Evolutionary conservation across 92 coral and sea anemone species (phyloP), one percentile per base, ranked within the genome.

Genomic region (Muricea muricata): DNA sequence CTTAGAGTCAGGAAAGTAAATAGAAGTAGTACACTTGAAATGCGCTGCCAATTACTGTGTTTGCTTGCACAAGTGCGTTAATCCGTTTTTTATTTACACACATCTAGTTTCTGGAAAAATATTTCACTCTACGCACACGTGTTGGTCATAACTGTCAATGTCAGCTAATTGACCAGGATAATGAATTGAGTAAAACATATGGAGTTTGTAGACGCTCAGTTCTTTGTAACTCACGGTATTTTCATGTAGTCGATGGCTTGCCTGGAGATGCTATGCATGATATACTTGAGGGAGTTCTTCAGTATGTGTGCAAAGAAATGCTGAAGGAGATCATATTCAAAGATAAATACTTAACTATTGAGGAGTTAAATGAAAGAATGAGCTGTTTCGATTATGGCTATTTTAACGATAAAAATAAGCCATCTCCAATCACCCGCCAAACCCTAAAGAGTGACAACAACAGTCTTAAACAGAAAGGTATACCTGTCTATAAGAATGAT

Each of bases 191-290:
- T 34, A 89, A 72, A 55, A 78, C 90, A 8, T 91, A 88, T 88
- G 92, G 90, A 9, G 76, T 84, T 46, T 88, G 88, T 70, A 75
- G 85, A 41, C 81, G 85, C 24, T 82, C 89, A 29, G 25, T 74
- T 37, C 84, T 89, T n/a, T 78, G 74, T 79, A 48, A 89, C 34
- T 91, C 90, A 21, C 32, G 88, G 28, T 88, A 80, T 73, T 91
- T 18, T 55, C 88, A 87, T 87, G 91, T 87, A 17, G 69, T 86
- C 65, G 91, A 50, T n/a, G 91, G 91, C n/a, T 80, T 84, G 23
- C 91, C 91, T 60, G 73, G 89, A 54, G 91, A 84, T 87, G 85
- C 84, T 52, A 90, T 90, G 91, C 90, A 86, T 74, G 87, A 89
- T 63, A 55, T 86, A 34, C 79, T 89, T 41, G 92, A 89, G 75